A percentile compares a stretch with the other conserved stretches of the same genome.
Evolutionary conservation across 2,888 invertebrate genomes (phyloP).

Genomic region (Corbicula japonica): DNA sequence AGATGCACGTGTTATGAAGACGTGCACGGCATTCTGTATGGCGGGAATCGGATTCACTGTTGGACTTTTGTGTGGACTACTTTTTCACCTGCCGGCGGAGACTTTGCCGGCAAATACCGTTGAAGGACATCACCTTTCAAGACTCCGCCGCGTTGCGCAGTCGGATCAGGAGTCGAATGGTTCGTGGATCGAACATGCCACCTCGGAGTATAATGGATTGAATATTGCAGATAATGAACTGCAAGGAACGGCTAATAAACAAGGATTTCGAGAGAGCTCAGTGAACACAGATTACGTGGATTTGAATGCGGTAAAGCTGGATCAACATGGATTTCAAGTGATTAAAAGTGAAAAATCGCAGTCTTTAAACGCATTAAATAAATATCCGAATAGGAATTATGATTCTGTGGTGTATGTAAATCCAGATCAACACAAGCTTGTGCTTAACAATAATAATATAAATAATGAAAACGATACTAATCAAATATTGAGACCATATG

Average conservation of each 20-base stretch:
- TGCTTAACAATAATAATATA: slow-evolving; percentile 59
- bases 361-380: slow-evolving; percentile 46
- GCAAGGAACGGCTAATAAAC: slow-evolving; percentile 52
- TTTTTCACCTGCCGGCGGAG: slow-evolving; percentile 77
- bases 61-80: slow-evolving; percentile 77
- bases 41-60: slow-evolving; percentile 78
- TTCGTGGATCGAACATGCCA: slow-evolving; percentile 19
- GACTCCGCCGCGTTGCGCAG: slow-evolving; percentile 44
- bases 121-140: slow-evolving; percentile 41
- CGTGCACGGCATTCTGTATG: slow-evolving; percentile 69
- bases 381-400: slow-evolving; percentile 45
- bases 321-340: slow-evolving; percentile 50
- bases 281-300: slow-evolving; percentile 37
- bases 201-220: slow-evolving; percentile 11
- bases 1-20: slow-evolving; percentile 57
- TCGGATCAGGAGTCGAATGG: slow-evolving; percentile 7
- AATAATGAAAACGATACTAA: slow-evolving; percentile 50
- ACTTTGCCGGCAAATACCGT: slow-evolving; percentile 68
- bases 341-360: slow-evolving; percentile 47
- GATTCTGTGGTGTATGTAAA: slow-evolving; percentile 63
- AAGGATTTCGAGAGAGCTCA: slow-evolving; percentile 45
- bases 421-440: slow-evolving; percentile 58
- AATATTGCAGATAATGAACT: slow-evolving; percentile 6
- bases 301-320: slow-evolving; percentile 39
- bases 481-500: slow-evolving; percentile 24